A percentile compares a stretch with the other conserved stretches of the same genome.
These are phyloP conservation scores for Ptiloglossa arizonensis DNA, from an alignment of 1,140 invertebrate genomes.

Conservation along the genomic window DNA sequence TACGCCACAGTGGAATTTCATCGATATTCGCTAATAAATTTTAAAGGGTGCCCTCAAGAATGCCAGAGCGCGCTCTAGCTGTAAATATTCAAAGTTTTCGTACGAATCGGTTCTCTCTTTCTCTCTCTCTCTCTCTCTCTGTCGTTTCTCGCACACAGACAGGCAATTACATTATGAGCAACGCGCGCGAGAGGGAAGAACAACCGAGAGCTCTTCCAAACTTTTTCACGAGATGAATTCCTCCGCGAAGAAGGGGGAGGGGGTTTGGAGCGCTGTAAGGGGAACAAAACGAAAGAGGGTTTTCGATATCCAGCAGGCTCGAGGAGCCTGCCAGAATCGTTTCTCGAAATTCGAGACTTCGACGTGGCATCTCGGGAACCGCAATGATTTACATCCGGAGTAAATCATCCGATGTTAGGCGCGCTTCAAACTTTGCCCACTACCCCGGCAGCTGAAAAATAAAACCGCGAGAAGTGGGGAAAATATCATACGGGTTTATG, in stretches of 20 bases:
- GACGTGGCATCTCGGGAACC: conserved; percentile 4
- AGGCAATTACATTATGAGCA: conserved; percentile 30
- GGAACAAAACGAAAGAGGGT: conserved; percentile 9
- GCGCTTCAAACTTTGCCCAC: conserved; percentile 34
- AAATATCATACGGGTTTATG: conserved; percentile 8
- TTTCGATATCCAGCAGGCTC: conserved; percentile 34
- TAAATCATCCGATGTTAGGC: conserved; percentile 60
- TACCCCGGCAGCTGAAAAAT: conserved; percentile 9
- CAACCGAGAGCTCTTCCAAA: conserved; percentile 45
- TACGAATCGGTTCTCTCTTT: conserved; percentile 54
- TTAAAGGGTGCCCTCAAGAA: conserved; percentile 52
- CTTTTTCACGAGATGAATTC: conserved; percentile 58
- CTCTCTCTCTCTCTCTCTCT: background rate
- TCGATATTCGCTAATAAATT: conserved; percentile 70
- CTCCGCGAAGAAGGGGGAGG: conserved; percentile 1
- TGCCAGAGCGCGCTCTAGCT: conserved; percentile 40
- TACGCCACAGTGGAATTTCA: conserved; percentile 54
- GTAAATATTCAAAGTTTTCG: conserved; percentile 71
- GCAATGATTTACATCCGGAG: conserved; percentile 54
- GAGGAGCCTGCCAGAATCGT: conserved; percentile 42
- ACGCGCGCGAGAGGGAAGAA: conserved; percentile 38
- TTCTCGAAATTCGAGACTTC: conserved; percentile 56
- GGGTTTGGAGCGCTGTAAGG: too few species aligned
- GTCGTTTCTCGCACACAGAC: conserved; percentile 18
- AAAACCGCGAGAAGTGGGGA: conserved; percentile 33